Evolutionary conservation across 2,797 vertebrate genomes (phyloP), one percentile per base, ranked within the genome.

Genomic region (Erpetoichthys calabaricus): DNA sequence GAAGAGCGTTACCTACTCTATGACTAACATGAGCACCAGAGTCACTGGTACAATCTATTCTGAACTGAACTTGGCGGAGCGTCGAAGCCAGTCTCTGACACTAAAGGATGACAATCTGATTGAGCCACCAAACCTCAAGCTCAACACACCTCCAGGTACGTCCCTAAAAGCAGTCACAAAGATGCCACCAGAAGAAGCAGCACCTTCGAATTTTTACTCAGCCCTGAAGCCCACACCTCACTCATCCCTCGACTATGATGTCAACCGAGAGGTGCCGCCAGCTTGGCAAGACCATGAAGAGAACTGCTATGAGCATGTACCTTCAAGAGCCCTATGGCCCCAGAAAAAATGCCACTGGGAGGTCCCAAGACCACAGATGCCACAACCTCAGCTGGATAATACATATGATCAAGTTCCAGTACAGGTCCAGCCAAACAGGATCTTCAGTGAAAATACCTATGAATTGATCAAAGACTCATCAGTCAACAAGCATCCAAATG

Each of bases 121-220:
- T 58, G 58, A 25, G 25, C 59, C 45, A 63, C 73, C 1, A 61
- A 62, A 8, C 5, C 53, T 73, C 59, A 70, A 62, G 42, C 61
- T 73, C 47, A 71, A 60, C 1, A 47, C 60, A 5, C 56, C 64
- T 7, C 63, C 73, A 0, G 5, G 56, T 47, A 72, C 70, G 0
- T 76, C 74, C 3, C 73, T 68, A 0, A 74, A 79, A 57, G 64
- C 70, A n/a, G 74, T 76, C 5, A 79, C 80, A 0, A 74, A 61
- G 2, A 62, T 74, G 4, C 8, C 57, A 42, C 10, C 56, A 1
- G 5, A 25, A 6, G 41, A 42, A 42, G 45, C 53, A 0, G 70
- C 73, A 5, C 59, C 55, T 25, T 50, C 56, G 2, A 60, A 70
- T 3, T 65, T 51, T 45, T 56, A 42, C 3, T 60, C 65, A 5